phyloP scores from a whole-genome alignment of 2,888 invertebrate species.

The Drosophila sordidula region DNA sequence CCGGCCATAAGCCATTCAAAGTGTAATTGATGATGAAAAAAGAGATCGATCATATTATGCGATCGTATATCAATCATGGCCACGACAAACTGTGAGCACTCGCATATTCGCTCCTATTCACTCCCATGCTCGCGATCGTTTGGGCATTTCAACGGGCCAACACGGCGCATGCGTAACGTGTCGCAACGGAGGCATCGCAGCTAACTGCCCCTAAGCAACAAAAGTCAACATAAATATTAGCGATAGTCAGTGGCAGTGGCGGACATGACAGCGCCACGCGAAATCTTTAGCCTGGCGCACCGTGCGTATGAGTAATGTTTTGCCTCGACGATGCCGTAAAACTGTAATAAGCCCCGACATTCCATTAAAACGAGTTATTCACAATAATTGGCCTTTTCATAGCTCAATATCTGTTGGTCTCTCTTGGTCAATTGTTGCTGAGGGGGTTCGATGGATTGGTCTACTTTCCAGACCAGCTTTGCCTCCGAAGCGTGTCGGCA shows the following conservation, averaged over 20 bases:
- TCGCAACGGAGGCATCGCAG: slow-evolving; percentile 67
- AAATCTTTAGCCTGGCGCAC: slow-evolving; percentile 43
- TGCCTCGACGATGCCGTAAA: slow-evolving; percentile 50
- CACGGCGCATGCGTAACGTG: slow-evolving; percentile 75
- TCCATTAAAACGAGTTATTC: slow-evolving; percentile 75
- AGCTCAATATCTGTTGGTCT: slow-evolving; percentile 61
- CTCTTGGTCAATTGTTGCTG: slow-evolving; percentile 48
- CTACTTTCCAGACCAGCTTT: slow-evolving; percentile 62
- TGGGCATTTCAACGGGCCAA: slow-evolving; percentile 36
- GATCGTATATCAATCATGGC: slow-evolving; percentile 79
- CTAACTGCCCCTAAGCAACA: slow-evolving; percentile 63
- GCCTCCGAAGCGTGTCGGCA: slow-evolving; percentile 44
- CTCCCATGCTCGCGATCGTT: slow-evolving; percentile 23
- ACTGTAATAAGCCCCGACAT: slow-evolving; percentile 68
- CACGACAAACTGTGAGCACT: slow-evolving; percentile 72
- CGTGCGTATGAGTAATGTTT: slow-evolving; percentile 77
- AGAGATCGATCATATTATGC: slow-evolving; percentile 79
- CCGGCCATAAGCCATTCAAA: slow-evolving; percentile 70
- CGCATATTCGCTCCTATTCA: slow-evolving; percentile 6
- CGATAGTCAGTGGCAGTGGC: slow-evolving; percentile 36
- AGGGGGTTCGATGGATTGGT: slow-evolving; percentile 55
- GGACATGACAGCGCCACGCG: slow-evolving; percentile 25
- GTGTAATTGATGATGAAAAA: slow-evolving; percentile 79
- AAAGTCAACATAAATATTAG: slow-evolving; percentile 64
- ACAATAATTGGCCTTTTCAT: slow-evolving; percentile 78